Evolutionary conservation across 2,113 vertebrate species (phyloP).

Genomic region (Lophotis ruficrista): DNA sequence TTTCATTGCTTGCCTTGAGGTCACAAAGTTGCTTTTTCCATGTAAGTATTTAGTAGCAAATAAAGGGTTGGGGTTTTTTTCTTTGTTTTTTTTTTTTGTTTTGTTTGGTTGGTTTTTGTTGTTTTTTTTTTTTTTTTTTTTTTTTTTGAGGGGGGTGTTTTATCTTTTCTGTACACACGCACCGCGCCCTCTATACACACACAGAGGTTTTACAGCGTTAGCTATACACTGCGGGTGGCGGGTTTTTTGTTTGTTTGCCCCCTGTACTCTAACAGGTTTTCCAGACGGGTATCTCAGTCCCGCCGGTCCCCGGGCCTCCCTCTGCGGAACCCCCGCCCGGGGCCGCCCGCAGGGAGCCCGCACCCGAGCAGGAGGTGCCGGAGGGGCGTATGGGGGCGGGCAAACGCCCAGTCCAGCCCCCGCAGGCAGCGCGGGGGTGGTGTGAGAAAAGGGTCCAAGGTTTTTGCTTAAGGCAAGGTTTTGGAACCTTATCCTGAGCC

Average conservation of each 20-base stretch:
- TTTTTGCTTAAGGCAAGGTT: too few species aligned
- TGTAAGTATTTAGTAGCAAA: not conserved
- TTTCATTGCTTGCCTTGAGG: not conserved
- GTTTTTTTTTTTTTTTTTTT: not conserved
- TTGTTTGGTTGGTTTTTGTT: not conserved
- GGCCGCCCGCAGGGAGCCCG: accelerated
- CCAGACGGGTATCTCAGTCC: accelerated
- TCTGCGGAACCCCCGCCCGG: too few species aligned
- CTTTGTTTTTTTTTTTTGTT: not conserved
- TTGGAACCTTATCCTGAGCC: too few species aligned
- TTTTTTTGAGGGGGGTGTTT: too few species aligned
- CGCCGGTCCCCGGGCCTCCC: not conserved
- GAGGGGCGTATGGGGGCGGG: too few species aligned
- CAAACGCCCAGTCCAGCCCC: not conserved
- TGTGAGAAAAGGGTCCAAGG: too few species aligned
- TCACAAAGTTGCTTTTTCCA: not conserved
- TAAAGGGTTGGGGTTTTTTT: not conserved
- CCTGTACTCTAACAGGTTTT: not conserved
- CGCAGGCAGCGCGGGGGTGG: too few species aligned
- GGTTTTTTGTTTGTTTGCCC: not conserved
- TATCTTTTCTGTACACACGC: too few species aligned
- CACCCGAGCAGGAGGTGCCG: too few species aligned
- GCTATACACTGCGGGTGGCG: accelerated
- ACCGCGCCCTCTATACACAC: accelerated
- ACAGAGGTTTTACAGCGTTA: not conserved